phyloP scores from a whole-genome alignment of 1,140 invertebrate species.

The Heliconius hewitsoni region DNA sequence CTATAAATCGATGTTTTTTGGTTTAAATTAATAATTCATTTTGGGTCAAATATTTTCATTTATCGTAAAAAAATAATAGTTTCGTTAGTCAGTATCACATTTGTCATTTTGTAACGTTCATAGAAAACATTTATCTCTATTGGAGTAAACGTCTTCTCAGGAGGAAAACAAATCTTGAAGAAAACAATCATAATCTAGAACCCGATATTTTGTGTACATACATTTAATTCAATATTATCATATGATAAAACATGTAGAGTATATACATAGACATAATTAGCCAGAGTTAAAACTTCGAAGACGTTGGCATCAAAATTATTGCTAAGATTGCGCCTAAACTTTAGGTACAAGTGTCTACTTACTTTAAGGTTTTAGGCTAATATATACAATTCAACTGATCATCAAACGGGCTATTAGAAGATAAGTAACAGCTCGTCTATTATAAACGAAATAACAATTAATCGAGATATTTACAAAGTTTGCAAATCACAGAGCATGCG shows the following conservation, averaged over 20 bases:
- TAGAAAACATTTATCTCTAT: no score
- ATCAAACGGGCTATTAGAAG: slow-evolving; percentile 65
- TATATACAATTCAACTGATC: slow-evolving; percentile 75
- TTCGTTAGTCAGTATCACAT: no score
- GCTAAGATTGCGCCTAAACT: slow-evolving; percentile 71
- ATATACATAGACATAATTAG: slow-evolving; percentile 72
- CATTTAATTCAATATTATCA: slow-evolving; percentile 34
- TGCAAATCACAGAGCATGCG: slow-evolving; percentile 76
- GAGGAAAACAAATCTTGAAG: neutral
- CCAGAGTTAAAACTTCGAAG: slow-evolving; percentile 65
- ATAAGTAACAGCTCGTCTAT: slow-evolving; percentile 68
- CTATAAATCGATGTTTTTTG: neutral
- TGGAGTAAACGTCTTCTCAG: no score
- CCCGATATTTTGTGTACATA: slow-evolving; percentile 36
- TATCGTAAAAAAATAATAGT: no score
- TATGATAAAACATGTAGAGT: slow-evolving; percentile 42
- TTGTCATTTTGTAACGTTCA: no score
- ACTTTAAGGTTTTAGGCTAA: slow-evolving; percentile 67
- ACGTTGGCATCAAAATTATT: slow-evolving; percentile 79
- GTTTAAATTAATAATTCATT: neutral
- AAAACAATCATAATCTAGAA: slow-evolving; percentile 24
- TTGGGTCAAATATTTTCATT: no score
- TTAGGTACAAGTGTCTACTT: slow-evolving; percentile 80
- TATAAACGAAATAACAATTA: slow-evolving; percentile 80
- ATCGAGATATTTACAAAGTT: slow-evolving; percentile 78